phyloP scores from a whole-genome alignment of 2,888 invertebrate species.

The Drosophila emarginata region DNA sequence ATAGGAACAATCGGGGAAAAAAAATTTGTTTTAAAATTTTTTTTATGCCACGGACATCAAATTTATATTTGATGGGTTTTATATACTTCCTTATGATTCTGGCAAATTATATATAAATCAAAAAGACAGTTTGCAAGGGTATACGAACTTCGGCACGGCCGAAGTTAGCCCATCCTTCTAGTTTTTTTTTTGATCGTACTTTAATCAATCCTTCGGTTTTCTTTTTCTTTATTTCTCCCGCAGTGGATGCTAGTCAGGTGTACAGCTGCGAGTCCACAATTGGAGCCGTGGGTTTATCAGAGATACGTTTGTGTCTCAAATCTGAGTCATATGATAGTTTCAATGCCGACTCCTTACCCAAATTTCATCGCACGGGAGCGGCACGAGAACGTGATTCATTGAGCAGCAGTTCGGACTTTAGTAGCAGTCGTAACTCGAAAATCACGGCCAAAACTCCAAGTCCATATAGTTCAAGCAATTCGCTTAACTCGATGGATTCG shows the following conservation, averaged over 20 bases:
- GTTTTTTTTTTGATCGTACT: too few species aligned
- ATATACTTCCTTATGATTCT: too few species aligned
- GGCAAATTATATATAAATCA: too few species aligned
- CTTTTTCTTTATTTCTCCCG: neutral
- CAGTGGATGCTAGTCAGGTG: conserved; percentile 82
- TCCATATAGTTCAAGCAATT: conserved; percentile 82
- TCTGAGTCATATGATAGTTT: conserved; percentile 81
- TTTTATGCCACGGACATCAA: too few species aligned
- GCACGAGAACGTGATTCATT: conserved; percentile 81
- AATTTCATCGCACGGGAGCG: conserved; percentile 78
- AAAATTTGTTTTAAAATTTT: too few species aligned
- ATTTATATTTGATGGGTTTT: too few species aligned
- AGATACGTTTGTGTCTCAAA: conserved; percentile 82
- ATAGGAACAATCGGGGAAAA: too few species aligned
- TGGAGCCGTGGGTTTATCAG: conserved; percentile 82
- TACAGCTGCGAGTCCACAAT: conserved; percentile 82
- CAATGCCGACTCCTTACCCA: conserved; percentile 80
- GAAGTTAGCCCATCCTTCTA: too few species aligned
- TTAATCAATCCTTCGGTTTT: neutral
- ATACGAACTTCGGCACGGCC: too few species aligned
- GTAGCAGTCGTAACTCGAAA: conserved; percentile 82
- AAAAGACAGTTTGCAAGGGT: too few species aligned
- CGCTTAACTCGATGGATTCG: conserved; percentile 82
- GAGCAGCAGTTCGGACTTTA: conserved; percentile 81
- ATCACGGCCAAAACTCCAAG: conserved; percentile 81